Base-by-base conservation (phyloP, 1,140 invertebrate species). In the Sesamia nonagrioides region DNA sequence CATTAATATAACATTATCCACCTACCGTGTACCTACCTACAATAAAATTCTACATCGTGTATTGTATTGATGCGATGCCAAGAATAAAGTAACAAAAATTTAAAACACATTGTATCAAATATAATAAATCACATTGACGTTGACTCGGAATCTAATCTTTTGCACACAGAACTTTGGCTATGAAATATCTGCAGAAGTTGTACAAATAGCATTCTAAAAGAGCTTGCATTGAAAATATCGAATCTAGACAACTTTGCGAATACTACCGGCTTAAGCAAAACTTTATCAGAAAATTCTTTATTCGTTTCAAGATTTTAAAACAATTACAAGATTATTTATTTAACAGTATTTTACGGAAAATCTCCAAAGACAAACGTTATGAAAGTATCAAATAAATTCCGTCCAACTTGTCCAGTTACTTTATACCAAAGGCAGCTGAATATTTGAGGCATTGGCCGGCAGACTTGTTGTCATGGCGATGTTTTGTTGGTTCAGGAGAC, bases 131-230 rank as follows among this genome's bases (percentile, higher is more conserved):
- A 88, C 60, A 76, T 80, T 66, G 73, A 83, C 77, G 75, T 83
- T 83, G 81, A 81, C 78, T 84, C 74, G 77, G 60, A 84, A 85
- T 82, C 68, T 81, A 69, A 81, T 84, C 78, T 81, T 82, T 79
- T 84, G 78, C 74, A 82, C 83, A 86, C 75, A 80, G 83, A 85
- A 83, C 81, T 86, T 83, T 78, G 45, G 61, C 79, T 80, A 83
- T 83, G 79, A 86, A 86, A 86, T 87, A 84, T 84, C 83, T 80
- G 81, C 79, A 82, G 52, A 88, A 86, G 82, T 87, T 88, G 80
- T 80, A 87, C 69, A 82, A 82, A 87, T 82, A 83, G 79, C 72
- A 79, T 81, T 85, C 82, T 82, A 84, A 84, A 61, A 77, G 77
- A 81, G 50, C 66, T 82, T 69, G 78, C 81, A 85, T 86, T 82